These are phyloP conservation scores for Cyclophora albipunctata DNA, from an alignment of 2,888 invertebrate genomes.

Conservation along the genomic window DNA sequence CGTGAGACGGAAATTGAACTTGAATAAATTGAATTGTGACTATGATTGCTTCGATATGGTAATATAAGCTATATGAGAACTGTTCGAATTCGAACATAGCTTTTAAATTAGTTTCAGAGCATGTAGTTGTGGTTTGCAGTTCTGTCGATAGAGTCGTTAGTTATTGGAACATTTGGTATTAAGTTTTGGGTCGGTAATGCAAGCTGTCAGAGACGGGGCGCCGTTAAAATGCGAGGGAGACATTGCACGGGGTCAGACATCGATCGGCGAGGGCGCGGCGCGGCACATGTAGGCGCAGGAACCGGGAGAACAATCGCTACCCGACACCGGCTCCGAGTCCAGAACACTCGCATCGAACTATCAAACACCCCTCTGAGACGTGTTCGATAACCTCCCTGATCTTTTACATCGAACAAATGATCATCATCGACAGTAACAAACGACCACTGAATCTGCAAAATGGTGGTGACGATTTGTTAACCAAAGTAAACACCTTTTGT, in stretches of 20 bases:
- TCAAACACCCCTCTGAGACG: conserved; percentile 19
- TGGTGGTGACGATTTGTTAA: conserved; percentile 4
- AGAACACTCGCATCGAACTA: conserved; percentile 9
- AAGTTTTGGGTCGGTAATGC: neutral
- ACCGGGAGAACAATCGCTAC: conserved; percentile 37
- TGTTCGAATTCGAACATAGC: conserved; percentile 26
- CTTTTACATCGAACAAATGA: conserved; percentile 21
- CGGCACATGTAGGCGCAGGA: conserved; percentile 31
- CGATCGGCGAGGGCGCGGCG: conserved; percentile 50
- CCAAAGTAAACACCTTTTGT: neutral
- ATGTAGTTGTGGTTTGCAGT: conserved; percentile 33
- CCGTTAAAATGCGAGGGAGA: conserved; percentile 48
- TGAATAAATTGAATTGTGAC: conserved; percentile 62
- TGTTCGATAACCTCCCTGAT: conserved; percentile 17
- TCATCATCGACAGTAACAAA: conserved; percentile 20
- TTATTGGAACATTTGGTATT: neutral
- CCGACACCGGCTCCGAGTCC: conserved; percentile 20
- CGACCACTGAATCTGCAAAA: neutral
- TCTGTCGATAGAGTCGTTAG: neutral
- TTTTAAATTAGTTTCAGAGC: conserved; percentile 23
- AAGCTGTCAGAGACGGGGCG: conserved; percentile 11
- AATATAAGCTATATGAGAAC: conserved; percentile 31
- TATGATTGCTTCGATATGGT: conserved; percentile 50
- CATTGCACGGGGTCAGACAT: conserved; percentile 61
- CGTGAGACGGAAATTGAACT: conserved; percentile 51